Base-by-base conservation (phyloP, 1,140 invertebrate genomes). In the Musca vetustissima region DNA sequence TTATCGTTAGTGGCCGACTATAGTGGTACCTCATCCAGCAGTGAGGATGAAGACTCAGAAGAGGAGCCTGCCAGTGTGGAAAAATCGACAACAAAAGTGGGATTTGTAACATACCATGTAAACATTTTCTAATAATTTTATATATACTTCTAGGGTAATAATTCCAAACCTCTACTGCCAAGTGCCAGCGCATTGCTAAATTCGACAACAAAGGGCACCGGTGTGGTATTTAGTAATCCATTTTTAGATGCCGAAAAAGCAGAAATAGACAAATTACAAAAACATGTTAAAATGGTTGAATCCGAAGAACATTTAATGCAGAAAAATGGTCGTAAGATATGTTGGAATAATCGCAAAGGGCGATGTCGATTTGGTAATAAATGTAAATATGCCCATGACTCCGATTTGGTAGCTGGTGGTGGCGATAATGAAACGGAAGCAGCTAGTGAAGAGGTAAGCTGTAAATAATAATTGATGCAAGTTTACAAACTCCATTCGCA, bases 281-380 rank as follows among this genome's bases (percentile, higher is more conserved):
- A 95, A 75, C 95, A 97, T 83, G 95, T 97, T 0, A 96, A 96
- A 87, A 95, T 97, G 93, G 92, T 89, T 71, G 84, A 90, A 86
- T 83, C 89, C 83, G 84, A 90, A 84, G 87, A 90, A 64, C 88
- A 91, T 76, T 86, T 87, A 1, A 87, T 89, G 75, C 88, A 90
- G 81, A 93, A 94, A 64, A 92, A 95, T 82, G 93, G 93, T 0
- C 92, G 90, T 74, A 94, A 94, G 83, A 92, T 97, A 47, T 98
- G 96, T 79, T 97, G 93, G 91, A 97, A 96, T 84, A 95, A 95
- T 80, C 86, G 92, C 22, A 96, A 95, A 83, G 95, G 95, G 7
- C 86, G 90, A 19, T 98, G 96, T 80, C 86, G 92, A 36, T 96
- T 95, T 85, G 95, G 95, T 6, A 93, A 94, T 74, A 95, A 94